A percentile compares a stretch with the other conserved stretches of the same genome.
Conservation (phyloP, 35 echinoderm and acorn worm species). For the Apostichopus californicus region DNA sequence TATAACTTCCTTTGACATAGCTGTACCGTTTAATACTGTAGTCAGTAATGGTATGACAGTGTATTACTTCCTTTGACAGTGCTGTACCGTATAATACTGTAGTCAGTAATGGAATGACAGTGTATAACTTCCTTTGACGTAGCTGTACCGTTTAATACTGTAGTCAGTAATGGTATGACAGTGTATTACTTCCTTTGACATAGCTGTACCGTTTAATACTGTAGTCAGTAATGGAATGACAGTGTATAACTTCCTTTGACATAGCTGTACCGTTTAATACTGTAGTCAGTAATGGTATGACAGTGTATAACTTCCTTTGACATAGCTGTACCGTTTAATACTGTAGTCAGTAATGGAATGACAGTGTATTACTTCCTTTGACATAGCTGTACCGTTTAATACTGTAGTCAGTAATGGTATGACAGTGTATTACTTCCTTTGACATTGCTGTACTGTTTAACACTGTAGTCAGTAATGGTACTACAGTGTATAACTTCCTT, state of each 20-base stretch:
- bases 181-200: neutral
- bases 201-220: neutral
- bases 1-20: neutral
- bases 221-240: neutral
- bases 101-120: neutral
- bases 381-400: neutral
- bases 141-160: too few species aligned
- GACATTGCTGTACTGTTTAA: neutral
- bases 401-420: neutral
- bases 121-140: too few species aligned
- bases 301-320: neutral
- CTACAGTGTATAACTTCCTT: neutral
- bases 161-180: neutral
- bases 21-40: too few species aligned
- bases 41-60: neutral
- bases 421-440: neutral
- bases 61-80: neutral
- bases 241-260: neutral
- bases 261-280: neutral
- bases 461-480: too few species aligned
- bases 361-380: neutral
- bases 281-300: neutral
- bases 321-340: too few species aligned
- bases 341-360: neutral
- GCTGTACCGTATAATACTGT: too few species aligned